Evolutionary conservation across 2,113 vertebrate genomes (phyloP).

Genomic region (Phycodurus eques): DNA sequence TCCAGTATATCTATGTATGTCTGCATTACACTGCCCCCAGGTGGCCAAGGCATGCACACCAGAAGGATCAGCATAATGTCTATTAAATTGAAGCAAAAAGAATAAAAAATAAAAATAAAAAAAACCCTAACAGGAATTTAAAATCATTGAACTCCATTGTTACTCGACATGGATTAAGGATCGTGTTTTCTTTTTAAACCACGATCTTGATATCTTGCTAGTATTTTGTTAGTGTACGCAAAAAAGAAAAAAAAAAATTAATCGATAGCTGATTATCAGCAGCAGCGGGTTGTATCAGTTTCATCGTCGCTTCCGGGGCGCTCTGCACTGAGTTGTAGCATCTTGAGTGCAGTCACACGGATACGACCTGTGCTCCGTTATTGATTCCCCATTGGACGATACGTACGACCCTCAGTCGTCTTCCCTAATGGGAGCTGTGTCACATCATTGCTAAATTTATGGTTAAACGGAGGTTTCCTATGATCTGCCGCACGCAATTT

Average conservation of each 20-base stretch:
- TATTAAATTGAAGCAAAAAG: too few relatives aligned
- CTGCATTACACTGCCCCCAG: too few relatives aligned
- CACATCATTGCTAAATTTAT: conserved; percentile 13
- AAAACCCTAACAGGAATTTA: too few relatives aligned
- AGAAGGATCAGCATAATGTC: too few relatives aligned
- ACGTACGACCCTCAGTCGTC: conserved; percentile 23
- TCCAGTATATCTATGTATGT: too few relatives aligned
- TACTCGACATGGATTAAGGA: neutral
- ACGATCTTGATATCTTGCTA: conserved; percentile 28
- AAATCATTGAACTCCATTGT: neutral
- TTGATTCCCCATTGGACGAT: conserved; percentile 19
- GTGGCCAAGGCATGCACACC: too few relatives aligned
- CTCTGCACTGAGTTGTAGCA: conserved; percentile 24
- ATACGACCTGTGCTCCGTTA: conserved; percentile 10
- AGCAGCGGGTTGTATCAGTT: conserved; percentile 50
- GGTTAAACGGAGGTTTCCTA: conserved; percentile 21
- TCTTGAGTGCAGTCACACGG: conserved; percentile 2
- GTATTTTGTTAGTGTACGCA: conserved; percentile 26
- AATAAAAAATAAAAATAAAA: too few relatives aligned
- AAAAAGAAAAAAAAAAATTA: conserved; percentile 2
- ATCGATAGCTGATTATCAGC: conserved; percentile 62
- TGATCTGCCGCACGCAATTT: neutral
- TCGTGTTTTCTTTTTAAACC: conserved; percentile 5
- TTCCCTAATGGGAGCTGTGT: conserved; percentile 29
- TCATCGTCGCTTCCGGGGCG: conserved; percentile 33